Evolutionary conservation across 2,113 vertebrate species (phyloP).

Genomic region (Corynorhinus townsendii): DNA sequence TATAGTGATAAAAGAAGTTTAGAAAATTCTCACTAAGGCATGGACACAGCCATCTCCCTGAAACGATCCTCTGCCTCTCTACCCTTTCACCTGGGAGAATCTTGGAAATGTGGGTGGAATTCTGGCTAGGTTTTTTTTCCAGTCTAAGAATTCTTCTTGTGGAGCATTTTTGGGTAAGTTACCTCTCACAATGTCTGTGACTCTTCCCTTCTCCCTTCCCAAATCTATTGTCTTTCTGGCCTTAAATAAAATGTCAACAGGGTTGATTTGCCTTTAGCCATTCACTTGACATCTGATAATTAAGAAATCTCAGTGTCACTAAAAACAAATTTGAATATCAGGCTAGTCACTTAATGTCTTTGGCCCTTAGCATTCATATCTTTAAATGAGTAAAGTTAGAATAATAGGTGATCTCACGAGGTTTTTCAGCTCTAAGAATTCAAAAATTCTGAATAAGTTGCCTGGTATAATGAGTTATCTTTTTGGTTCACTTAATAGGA

Average conservation of each 20-base stretch:
- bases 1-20: background rate
- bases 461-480: background rate
- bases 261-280: background rate
- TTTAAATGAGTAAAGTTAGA: background rate
- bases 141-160: background rate
- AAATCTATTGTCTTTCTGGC: background rate
- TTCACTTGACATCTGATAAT: constrained; percentile 12
- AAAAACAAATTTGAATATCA: background rate
- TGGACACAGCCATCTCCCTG: background rate
- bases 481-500: background rate
- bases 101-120: background rate
- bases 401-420: background rate
- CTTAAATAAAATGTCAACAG: background rate
- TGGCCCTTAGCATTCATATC: background rate
- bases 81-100: background rate
- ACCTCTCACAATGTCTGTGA: background rate
- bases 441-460: background rate
- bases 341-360: background rate
- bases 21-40: background rate
- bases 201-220: background rate
- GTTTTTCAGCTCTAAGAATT: constrained; percentile 21
- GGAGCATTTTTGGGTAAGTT: background rate
- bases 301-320: background rate
- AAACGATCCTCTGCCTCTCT: background rate
- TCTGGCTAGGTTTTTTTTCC: background rate